A percentile compares a stretch with the other conserved stretches of the same genome.
phyloP scores from a whole-genome alignment of 2,888 invertebrate genomes.

The Leptothorax acervorum region DNA sequence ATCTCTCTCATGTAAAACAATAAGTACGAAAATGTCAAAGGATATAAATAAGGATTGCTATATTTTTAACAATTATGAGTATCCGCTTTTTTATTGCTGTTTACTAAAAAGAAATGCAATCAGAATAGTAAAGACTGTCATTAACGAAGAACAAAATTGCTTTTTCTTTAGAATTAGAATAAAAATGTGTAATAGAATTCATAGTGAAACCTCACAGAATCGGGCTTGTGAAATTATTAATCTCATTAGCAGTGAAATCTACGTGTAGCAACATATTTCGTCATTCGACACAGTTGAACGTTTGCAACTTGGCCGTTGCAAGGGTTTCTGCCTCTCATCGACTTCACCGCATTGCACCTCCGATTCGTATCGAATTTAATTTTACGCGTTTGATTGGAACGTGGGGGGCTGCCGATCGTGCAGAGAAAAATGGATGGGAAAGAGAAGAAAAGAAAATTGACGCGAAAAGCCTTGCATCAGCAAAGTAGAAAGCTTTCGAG shows the following conservation, averaged over 20 bases:
- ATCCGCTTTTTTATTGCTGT: not conserved
- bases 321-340: not conserved
- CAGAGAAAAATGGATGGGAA: not conserved
- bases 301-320: not conserved
- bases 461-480: not conserved
- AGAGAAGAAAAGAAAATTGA: not conserved
- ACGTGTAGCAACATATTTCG: not conserved
- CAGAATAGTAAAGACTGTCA: not conserved
- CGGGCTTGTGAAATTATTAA: constrained; percentile 5
- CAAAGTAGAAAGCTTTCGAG: not conserved
- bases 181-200: not conserved
- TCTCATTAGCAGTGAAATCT: not conserved
- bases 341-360: not conserved
- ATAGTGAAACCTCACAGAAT: not conserved
- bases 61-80: not conserved
- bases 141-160: not conserved
- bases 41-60: not conserved
- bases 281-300: not conserved
- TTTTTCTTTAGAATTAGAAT: not conserved
- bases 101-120: not conserved
- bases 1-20: not conserved
- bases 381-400: constrained; percentile 17
- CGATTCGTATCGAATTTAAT: constrained; percentile 36
- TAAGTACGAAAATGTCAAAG: not conserved
- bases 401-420: not conserved